Base-by-base conservation (phyloP, 2,797 vertebrate species). In the Macrochelys suwanniensis region DNA sequence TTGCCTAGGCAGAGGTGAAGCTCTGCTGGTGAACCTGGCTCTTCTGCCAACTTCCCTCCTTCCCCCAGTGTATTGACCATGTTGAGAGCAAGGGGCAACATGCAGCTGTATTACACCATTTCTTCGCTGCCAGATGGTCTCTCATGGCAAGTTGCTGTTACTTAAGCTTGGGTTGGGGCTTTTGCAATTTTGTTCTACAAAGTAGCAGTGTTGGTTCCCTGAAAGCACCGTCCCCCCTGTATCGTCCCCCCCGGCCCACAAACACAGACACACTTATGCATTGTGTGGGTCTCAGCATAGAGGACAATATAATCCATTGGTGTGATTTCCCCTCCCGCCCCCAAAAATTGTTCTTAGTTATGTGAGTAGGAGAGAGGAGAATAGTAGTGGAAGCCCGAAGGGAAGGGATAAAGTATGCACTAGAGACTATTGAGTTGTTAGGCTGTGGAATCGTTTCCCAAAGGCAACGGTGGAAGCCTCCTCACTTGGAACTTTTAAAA, bases 391-490 rank as follows among this genome's bases (percentile, higher is more conserved):
- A 68, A 53, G 21, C n/a, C 28, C 4, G 3, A 81, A 33, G 49
- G 19, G 37, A n/a, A 56, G 17, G 33, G 61, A 11, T 23, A 37
- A 37, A 71, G 65, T 23, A 71, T 23, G n/a, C n/a, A 11, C 19
- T 42, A 42, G 65, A 80, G 1, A 54, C n/a, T 0, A 76, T 87
- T 90, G 90, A 2, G 8, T 5, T 61, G 12, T 81, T 87, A 13
- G 79, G 77, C 12, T 86, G 12, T 80, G 47, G 85, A 94, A 77
- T 71, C 89, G 74, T 37, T 65, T 42, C 81, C 17, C 31, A 82
- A 57, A 9, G 80, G 26, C 74, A 81, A 2, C 37, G 82, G 23
- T 28, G 80, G 78, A 59, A 12, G 5, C 25, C 81, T 25, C 10
- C 33, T 53, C 5, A 50, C 59, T 81, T 82, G 49, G 25, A 56